Percentiles rank a stretch among this genome's conserved stretches.
Conservation (phyloP, 2,797 vertebrate species). For the Scolopax bukidnonensis region DNA sequence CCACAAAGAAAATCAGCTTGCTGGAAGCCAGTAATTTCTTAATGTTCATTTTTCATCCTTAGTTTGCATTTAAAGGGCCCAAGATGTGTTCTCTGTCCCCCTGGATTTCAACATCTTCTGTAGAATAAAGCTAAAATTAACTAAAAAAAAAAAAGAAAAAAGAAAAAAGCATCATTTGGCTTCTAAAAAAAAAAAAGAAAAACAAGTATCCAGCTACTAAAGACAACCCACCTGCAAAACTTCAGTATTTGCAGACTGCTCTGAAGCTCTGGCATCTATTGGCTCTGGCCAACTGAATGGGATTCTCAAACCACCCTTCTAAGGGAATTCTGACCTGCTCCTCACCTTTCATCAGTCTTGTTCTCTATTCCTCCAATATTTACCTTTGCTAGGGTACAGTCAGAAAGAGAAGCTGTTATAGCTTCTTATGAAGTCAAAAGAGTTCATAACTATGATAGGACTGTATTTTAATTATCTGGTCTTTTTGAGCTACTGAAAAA, state of each 20-base stretch:
- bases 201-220: background rate
- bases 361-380: background rate
- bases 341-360: background rate
- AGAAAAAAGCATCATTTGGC: rapidly evolving
- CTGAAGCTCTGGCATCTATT: background rate
- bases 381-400: background rate
- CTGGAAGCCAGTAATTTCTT: background rate
- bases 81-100: background rate
- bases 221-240: background rate
- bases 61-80: background rate
- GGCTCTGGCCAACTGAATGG: background rate
- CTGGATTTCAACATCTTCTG: background rate
- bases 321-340: background rate
- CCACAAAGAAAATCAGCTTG: background rate
- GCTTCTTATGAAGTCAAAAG: background rate
- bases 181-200: background rate
- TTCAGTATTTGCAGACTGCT: background rate
- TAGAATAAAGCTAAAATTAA: background rate
- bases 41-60: background rate
- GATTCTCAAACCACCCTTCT: background rate
- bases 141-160: background rate
- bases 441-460: background rate
- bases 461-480: background rate
- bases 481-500: background rate
- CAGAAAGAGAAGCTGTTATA: background rate